Base-by-base conservation (phyloP, 2,113 vertebrate genomes). In the Peromyscus maniculatus region DNA sequence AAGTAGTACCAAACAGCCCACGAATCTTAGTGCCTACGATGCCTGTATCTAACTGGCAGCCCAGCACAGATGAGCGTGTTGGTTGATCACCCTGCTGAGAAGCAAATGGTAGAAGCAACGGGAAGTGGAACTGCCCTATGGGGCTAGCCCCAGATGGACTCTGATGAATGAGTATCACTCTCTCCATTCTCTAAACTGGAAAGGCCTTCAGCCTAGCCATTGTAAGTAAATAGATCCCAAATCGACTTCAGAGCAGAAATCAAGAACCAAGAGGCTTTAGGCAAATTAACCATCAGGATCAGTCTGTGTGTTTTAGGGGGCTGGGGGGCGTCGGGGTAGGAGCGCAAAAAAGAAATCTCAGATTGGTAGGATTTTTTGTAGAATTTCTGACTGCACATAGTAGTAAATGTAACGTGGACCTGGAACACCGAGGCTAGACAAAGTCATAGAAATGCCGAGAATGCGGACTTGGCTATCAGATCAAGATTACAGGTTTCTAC, bases 341-440 rank as follows among this genome's bases (percentile, higher is more conserved):
- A n/a, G 3, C n/a, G 43, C 33, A 78, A 92, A 94, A 92, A 92
- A 55, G 62, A 69, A 91, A 93, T 82, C 64, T 79, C 24, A 72
- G 52, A 11, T 39, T 87, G 12, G 21, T 67, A 91, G 39, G 28
- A 72, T 87, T 93, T 84, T 84, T 87, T 43, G 43, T 67, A 87
- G 91, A 80, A 91, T 83, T 82, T 95, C 33, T 31, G 22, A 74
- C n/a, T 95, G 84, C 33, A 91, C 91, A 49, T 59, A 88, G 79
- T 0, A 91, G 10, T 66, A 91, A 64, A 17, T 8, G 22, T 12
- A 79, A 87, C 39, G 66, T 1, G 87, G 39, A 83, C 66, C 82
- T 33, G 62, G 62, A 79, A 90, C 9, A 83, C 21, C 8, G 10
- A 78, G 28, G 43, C 24, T 46, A 82, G 22, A 90, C 24, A 86